phyloP scores from a whole-genome alignment of 2,113 vertebrate genomes.

The Macquaria ambigua region DNA sequence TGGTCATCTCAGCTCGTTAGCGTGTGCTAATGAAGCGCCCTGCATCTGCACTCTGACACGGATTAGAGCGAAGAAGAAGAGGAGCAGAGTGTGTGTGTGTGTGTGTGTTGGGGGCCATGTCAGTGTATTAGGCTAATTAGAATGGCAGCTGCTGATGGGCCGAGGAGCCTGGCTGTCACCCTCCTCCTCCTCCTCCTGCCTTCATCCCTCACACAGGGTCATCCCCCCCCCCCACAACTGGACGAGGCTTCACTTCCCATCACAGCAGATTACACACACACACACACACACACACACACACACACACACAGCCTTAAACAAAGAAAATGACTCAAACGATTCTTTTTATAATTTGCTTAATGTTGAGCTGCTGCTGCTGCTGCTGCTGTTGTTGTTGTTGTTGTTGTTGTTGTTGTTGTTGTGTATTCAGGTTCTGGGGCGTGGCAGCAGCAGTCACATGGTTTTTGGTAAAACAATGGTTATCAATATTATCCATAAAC shows the following conservation, averaged over 20 bases:
- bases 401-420: no score
- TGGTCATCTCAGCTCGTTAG: conserved; percentile 73
- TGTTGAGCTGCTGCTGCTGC: no score
- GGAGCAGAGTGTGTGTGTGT: conserved; percentile 12
- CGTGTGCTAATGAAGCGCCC: conserved; percentile 62
- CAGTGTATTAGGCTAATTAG: conserved; percentile 80
- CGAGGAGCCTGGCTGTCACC: no score
- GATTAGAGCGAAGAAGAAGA: conserved; percentile 25
- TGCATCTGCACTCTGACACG: conserved; percentile 64
- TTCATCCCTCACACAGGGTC: conserved; percentile 66
- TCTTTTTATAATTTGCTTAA: no score
- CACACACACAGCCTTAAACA: conserved; percentile 6
- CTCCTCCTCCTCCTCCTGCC: conserved; percentile 44
- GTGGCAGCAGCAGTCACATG: no score
- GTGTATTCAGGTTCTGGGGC: no score
- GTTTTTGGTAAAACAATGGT: not conserved
- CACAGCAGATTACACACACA: conserved; percentile 38
- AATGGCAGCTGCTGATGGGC: no score
- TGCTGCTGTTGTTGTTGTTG: no score
- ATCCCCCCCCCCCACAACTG: conserved; percentile 31
- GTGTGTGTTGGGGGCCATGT: conserved; percentile 43
- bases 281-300: conserved; percentile 1
- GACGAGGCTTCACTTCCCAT: conserved; percentile 68
- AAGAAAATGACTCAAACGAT: not conserved
- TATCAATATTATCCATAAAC: not conserved